phyloP scores from a whole-genome alignment of 2,888 invertebrate genomes.

The Agrochola macilenta region DNA sequence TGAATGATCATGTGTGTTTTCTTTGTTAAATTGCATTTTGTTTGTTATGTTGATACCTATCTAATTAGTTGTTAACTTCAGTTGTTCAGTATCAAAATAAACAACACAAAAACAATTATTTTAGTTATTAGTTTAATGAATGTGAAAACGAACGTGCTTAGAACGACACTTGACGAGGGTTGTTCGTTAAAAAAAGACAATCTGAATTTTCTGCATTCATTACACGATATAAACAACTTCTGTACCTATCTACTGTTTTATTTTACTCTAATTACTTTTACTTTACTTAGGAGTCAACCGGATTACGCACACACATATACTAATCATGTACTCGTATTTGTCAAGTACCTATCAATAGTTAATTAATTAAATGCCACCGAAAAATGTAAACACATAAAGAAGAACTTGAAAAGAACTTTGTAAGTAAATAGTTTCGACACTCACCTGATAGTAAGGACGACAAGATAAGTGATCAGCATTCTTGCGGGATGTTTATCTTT shows the following conservation, averaged over 20 bases:
- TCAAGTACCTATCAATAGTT: background rate
- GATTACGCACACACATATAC: background rate
- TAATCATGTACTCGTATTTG: background rate
- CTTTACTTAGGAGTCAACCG: background rate
- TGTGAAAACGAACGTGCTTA: constrained; percentile 31
- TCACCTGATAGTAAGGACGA: constrained; percentile 50
- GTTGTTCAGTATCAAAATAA: background rate
- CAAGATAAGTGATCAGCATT: constrained; percentile 47
- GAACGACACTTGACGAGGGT: constrained; percentile 75
- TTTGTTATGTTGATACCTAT: background rate
- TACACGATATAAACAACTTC: constrained; percentile 33
- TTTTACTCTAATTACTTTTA: background rate
- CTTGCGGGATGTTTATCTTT: constrained; percentile 31
- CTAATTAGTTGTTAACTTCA: background rate
- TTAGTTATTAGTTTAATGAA: constrained; percentile 31
- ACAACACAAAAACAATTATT: constrained; percentile 12
- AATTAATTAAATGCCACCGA: background rate
- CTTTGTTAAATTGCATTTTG: background rate
- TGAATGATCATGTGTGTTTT: background rate
- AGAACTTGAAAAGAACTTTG: constrained; percentile 35
- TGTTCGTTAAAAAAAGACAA: constrained; percentile 67
- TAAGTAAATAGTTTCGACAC: constrained; percentile 29
- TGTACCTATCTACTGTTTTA: background rate
- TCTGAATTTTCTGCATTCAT: constrained; percentile 68
- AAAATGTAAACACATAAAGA: constrained; percentile 32